These are phyloP conservation scores for Julus scandinavius DNA, from an alignment of 2,888 invertebrate genomes.

Conservation along the genomic window DNA sequence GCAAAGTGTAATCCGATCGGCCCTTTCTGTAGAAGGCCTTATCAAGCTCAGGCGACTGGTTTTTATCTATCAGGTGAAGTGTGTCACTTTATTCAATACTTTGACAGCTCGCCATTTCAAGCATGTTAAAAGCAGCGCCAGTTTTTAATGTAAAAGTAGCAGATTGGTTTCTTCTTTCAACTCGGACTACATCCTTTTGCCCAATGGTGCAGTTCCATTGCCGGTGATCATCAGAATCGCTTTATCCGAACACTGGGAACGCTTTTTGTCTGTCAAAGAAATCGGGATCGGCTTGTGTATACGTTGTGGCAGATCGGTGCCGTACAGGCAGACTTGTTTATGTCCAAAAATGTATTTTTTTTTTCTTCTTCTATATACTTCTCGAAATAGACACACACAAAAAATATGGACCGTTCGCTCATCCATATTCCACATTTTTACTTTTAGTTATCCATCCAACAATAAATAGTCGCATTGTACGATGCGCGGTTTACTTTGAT, in stretches of 20 bases:
- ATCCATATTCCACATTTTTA: constrained; percentile 9
- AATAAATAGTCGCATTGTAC: constrained; percentile 35
- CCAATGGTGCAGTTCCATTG: not conserved
- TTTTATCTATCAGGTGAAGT: constrained; percentile 53
- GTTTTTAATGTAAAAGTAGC: constrained; percentile 12
- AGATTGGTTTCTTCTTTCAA: constrained; percentile 38
- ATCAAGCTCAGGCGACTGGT: constrained; percentile 38
- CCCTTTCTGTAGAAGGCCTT: constrained; percentile 27
- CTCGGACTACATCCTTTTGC: constrained; percentile 15
- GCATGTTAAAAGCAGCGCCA: constrained; percentile 24
- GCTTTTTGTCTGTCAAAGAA: constrained; percentile 37
- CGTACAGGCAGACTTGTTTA: constrained; percentile 20
- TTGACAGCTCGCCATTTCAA: constrained; percentile 48
- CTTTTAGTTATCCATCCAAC: constrained; percentile 39
- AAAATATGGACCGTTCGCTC: not conserved
- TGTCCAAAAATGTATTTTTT: constrained; percentile 18
- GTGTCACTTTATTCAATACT: constrained; percentile 48
- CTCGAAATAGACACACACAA: not conserved
- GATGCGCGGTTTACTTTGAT: constrained; percentile 26
- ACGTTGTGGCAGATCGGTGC: constrained; percentile 24
- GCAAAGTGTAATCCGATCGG: constrained; percentile 30
- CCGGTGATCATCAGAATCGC: not conserved
- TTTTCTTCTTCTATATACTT: too few species aligned
- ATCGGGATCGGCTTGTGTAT: constrained; percentile 14
- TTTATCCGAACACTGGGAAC: not conserved